Evolutionary conservation across 1,140 invertebrate species (phyloP), one percentile per base, ranked within the genome.

Genomic region (Drosophila kikkawai): DNA sequence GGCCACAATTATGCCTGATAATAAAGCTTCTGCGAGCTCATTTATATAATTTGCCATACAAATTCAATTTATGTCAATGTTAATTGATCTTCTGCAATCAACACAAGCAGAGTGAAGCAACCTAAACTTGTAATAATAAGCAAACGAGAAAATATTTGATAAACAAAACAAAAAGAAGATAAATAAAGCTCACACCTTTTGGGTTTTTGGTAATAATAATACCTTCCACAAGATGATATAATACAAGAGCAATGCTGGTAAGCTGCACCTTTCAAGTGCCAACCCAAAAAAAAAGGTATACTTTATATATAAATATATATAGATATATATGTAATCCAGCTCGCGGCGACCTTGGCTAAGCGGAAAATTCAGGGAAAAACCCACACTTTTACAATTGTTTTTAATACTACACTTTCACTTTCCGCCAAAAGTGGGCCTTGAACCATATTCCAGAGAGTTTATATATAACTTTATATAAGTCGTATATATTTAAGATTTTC

Each of bases 321-420:
- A 19, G 6, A 12, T 13, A 12, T 7, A 45, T 45, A 7, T 47
- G 7, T 22, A 13, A 5, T 4, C 3, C 22, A 50, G 47, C 47
- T 50, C 0, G 7, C 15, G 26, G 47, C 48, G 50, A 53, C 32
- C 32, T 53, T 53, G 32, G 9, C 17, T 34, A 53, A 13, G 50
- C 12, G 51, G 51, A 22, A 55, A 55, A 55, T 1, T 19, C 19
- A 15, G 34, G 32, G 4, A 64, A 61, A 61, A 41, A n/a, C 9
- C 19, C 15, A 57, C 66, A 73, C 53, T 76, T 51, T 84, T 80
- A 80, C 84, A 88, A 87, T 88, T 88, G 76, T 83, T 70, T 76
- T 80, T 74, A 80, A 88, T 80, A 88, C 80, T 83, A 80, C 68
- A 83, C 80, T 83, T 87, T 88, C 73, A 78, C 84, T 88, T 78